phyloP scores from a whole-genome alignment of 2,888 invertebrate genomes.

The Bugulina stolonifera region DNA sequence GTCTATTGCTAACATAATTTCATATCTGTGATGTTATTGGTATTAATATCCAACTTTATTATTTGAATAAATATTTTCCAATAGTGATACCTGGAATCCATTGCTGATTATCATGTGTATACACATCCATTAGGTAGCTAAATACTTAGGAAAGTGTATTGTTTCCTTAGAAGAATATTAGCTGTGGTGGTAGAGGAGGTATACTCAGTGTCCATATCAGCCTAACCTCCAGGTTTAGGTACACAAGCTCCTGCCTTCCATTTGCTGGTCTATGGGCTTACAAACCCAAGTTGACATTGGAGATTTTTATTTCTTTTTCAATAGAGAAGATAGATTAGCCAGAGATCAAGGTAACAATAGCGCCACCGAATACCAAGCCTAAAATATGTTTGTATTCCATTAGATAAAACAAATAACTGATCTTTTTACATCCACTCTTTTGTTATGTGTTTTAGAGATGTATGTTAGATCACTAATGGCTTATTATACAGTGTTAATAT shows the following conservation, averaged over 20 bases:
- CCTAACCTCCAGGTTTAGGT: no score
- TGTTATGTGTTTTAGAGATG: background rate
- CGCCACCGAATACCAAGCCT: background rate
- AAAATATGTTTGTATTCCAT: conserved; percentile 13
- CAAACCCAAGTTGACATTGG: background rate
- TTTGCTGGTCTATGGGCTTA: no score
- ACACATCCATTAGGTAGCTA: conserved; percentile 12
- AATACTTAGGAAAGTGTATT: background rate
- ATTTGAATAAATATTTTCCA: conserved; percentile 15
- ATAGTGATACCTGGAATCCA: background rate
- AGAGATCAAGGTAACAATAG: background rate
- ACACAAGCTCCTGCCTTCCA: no score
- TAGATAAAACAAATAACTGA: conserved; percentile 22
- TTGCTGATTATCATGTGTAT: conserved; percentile 6
- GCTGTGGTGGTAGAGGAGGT: no score
- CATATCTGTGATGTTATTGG: background rate
- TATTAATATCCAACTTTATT: background rate
- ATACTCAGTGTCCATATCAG: no score
- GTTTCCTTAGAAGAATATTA: no score
- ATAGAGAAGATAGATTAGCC: conserved; percentile 9
- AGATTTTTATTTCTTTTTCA: conserved; percentile 19
- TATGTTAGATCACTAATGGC: background rate
- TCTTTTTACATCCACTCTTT: conserved; percentile 5
- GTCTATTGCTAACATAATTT: background rate
- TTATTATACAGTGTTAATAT: background rate